Evolutionary conservation across 1,140 invertebrate genomes (phyloP).

Genomic region (Rhynchophorus ferrugineus): DNA sequence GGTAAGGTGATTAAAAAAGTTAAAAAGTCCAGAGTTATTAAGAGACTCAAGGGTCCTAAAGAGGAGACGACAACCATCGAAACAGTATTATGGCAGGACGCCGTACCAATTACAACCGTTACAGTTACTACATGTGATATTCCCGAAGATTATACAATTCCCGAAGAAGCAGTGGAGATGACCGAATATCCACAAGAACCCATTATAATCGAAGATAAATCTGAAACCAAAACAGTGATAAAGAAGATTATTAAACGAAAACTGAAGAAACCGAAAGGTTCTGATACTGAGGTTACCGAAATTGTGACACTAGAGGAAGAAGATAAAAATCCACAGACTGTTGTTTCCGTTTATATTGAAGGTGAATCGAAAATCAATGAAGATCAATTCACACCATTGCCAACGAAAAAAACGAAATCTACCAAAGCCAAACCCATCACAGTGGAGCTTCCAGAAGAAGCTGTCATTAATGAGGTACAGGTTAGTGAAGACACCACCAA

Average conservation of each 20-base stretch:
- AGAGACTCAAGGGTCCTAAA: constrained; percentile 9
- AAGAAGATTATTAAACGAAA: constrained; percentile 34
- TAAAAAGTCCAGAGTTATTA: constrained; percentile 15
- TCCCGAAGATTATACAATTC: constrained; percentile 4
- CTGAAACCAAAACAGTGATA: constrained; percentile 29
- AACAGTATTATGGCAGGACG: constrained; percentile 1
- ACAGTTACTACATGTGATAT: constrained; percentile 1
- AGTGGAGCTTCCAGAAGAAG: constrained; percentile 25
- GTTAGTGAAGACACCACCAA: constrained; percentile 21
- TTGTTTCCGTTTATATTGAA: constrained; percentile 34
- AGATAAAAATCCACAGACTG: constrained; percentile 33
- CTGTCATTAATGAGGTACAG: constrained; percentile 23
- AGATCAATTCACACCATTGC: constrained; percentile 16
- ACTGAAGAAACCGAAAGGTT: constrained; percentile 42
- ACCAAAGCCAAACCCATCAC: constrained; percentile 19
- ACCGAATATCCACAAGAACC: constrained; percentile 33
- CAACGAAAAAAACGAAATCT: constrained; percentile 13
- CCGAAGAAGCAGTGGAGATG: constrained; percentile 7
- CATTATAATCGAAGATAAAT: constrained; percentile 22
- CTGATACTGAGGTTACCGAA: constrained; percentile 35
- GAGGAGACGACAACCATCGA: constrained; percentile 17
- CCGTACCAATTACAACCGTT: constrained; percentile 2
- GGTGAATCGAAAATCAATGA: constrained; percentile 28
- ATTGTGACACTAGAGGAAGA: constrained; percentile 36
- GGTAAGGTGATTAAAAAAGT: constrained; percentile 7